A percentile compares a stretch with the other conserved stretches of the same genome.
Conservation (phyloP, 2,113 vertebrate species). For the Actinemys pallida region DNA sequence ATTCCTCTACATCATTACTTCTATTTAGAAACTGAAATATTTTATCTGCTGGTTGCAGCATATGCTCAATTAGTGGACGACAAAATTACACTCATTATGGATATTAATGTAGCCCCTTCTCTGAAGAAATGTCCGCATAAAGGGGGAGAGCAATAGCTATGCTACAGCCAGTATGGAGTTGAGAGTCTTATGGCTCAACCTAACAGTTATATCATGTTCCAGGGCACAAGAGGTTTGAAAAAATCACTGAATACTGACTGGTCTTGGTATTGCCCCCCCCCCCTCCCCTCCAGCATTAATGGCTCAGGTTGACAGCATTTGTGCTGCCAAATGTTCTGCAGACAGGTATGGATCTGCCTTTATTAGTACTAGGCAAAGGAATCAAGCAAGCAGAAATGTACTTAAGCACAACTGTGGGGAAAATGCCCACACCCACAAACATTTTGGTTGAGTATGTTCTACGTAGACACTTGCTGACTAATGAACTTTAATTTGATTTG, state of each 20-base stretch:
- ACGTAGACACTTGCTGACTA: not conserved
- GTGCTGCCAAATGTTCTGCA: not conserved
- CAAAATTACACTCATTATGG: not conserved
- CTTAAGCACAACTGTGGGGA: not conserved
- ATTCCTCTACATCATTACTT: not conserved
- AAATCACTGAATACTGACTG: not conserved
- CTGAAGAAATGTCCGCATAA: not conserved
- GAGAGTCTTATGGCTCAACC: not conserved
- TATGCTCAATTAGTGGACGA: not conserved
- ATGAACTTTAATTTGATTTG: slow-evolving; percentile 18
- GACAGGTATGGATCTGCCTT: rapidly evolving
- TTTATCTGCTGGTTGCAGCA: not conserved
- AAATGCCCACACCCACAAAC: not conserved
- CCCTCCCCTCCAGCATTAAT: not conserved
- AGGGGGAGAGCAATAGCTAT: not conserved
- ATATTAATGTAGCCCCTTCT: not conserved
- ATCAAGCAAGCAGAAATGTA: not conserved
- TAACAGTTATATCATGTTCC: not conserved
- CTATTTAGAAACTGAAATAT: not conserved
- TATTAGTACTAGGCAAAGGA: not conserved
- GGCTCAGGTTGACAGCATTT: not conserved
- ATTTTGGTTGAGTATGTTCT: not conserved
- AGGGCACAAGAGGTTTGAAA: not conserved
- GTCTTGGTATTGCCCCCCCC: not conserved
- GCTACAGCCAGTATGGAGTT: not conserved